Evolutionary conservation across 2,888 invertebrate genomes (phyloP), one percentile per base, ranked within the genome.

Genomic region (Loripinus fragilis): DNA sequence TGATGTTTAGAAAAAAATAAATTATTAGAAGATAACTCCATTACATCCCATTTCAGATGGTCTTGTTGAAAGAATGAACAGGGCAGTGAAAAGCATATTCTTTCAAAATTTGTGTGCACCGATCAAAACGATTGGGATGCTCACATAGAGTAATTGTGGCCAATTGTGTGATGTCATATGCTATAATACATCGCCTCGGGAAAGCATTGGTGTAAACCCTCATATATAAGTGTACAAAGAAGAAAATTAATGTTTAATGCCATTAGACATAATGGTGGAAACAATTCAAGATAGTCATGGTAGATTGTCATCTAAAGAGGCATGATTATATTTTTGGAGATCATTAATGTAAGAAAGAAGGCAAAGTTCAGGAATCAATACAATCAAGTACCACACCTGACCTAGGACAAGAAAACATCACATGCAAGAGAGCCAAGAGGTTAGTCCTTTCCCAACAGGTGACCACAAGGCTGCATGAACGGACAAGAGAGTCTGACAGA

Each of bases 41-140:
- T 67, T 67, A 33, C 67, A 67, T 23, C 67, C 42, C 8, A 41
- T 41, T 25, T 67, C 67, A 3, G 67, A 42, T 45, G 86, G 84
- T 17, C 55, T 84, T 45, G 50, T 71, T 3, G 71, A 71, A 35
- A 33, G 71, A 71, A 71, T 71, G 71, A 71, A 52, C 25, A n/a
- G 52, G 52, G 7, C 52, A 25, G 23, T 52, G 7, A 25, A 52
- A 23, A 52, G 7, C 25, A 52, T 52, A n/a, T n/a, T 25, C 25
- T 52, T 2, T 52, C 52, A 8, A 52, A 52, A n/a, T 52, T 25
- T 52, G 52, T 52, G 23, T 5, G 10, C 2, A 25, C 23, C 7
- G 30, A 70, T n/a, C 70, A 70, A 38, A 30, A 25, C 2, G 70
- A 70, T 35, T 52, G 70, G 70, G 70, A 70, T 23, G 3, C 42